Base-by-base conservation (phyloP, 2,113 vertebrate species). In the Cyanoderma ruficeps region DNA sequence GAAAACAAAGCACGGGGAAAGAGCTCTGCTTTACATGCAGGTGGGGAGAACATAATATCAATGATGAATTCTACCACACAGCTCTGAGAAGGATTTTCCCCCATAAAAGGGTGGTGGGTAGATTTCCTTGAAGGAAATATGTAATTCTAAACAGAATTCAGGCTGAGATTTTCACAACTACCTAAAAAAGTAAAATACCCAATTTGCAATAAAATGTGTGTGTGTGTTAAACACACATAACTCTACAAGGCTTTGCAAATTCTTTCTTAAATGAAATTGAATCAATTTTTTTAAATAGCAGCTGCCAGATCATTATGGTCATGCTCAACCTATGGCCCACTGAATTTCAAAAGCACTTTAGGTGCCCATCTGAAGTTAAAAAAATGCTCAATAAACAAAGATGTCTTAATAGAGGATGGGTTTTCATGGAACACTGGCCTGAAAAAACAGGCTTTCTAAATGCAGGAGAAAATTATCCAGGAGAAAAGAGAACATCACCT, bases 1-100 rank as follows among this genome's bases (percentile, higher is more conserved):
- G 28, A 24, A 96, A 94, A 89, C 80, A 91, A 90, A 96, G 44
- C 25, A 72, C 76, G 50, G 56, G 80, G 53, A 71, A 86, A 65
- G 90, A 75, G 11, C 59, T 82, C 60, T 92, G 68, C 83, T 91
- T 92, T 78, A 82, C 79, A 88, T 59, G 70, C 33, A 67, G 50
- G 42, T 80, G 9, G 5, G 24, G 27, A 74, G 42, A 80, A 87
- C 59, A 59, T 30, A 49, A 20, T 57, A 87, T 44, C 46, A 28
- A 3, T 1, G 8, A 80, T 47, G 30, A 88, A 50, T 90, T 92
- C 52, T 83, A 59, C 56, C 47, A 60, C n/a, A 80, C 4, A 78
- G 42, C 22, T 74, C 39, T 47, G 27, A 87, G 55, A 90, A 86
- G 8, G 30, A 52, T 70, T 85, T 94, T 59, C 31, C 35, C 35